Base-by-base conservation (phyloP, 2,888 invertebrate genomes). In the Meta bourneti region DNA sequence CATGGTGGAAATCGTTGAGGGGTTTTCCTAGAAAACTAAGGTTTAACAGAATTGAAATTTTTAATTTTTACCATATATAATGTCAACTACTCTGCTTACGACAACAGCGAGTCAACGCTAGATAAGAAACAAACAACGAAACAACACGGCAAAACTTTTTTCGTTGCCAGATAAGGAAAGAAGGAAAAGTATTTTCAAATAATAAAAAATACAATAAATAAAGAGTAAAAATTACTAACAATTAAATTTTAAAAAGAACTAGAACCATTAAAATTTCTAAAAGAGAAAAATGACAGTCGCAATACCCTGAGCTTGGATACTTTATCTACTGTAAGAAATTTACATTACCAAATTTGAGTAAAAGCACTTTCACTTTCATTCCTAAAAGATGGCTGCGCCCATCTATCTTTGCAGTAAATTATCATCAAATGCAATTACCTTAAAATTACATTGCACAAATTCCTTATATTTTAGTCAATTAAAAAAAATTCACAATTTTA, bases 361-460 rank as follows among this genome's bases (percentile, higher is more conserved):
- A 13, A 78, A 69, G 20, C 19, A 85, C 85, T 85, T 78, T 7
- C 19, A 85, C 85, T 85, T 69, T 69, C 20, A 70, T 51, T 13
- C 34, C 20, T 20, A n/a, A 77, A 90, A 84, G 61, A 90, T 90
- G 90, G 90, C 90, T 84, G 79, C 90, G 79, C 83, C 90, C 84
- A 61, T 84, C 8, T 61, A 61, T 83, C 77, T 74, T 49, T 90
- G 13, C 84, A 54, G 54, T 72, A 72, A 79, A 79, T 84, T 84
- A 52, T 48, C 84, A 49, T 84, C 79, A 79, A 79, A 79, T 48
- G 9, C 19, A 16, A 19, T 78, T 52, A 79, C 72, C 8, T 78
- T 75, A 54, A 90, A 90, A 79, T 49, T 79, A 52, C 52, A 20
- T 19, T 72, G 13, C 61, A 72, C n/a, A 61, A 78, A 79, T 69